Evolutionary conservation across 2,888 invertebrate genomes (phyloP), one percentile per base, ranked within the genome.

Genomic region (Teleogryllus oceanicus): DNA sequence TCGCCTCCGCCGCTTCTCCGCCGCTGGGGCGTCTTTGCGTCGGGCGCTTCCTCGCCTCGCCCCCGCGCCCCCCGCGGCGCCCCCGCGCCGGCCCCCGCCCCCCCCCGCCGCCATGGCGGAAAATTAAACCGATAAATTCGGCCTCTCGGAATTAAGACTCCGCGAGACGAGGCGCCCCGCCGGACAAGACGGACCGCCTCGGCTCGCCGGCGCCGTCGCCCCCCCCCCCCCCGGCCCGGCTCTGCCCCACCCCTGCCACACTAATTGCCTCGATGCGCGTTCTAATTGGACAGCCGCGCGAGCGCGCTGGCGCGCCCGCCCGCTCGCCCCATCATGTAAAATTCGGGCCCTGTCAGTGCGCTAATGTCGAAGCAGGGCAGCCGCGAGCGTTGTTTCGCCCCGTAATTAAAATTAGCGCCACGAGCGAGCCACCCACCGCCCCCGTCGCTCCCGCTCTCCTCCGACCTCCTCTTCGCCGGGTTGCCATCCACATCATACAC

Each of bases 41-140:
- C 16, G 16, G 12, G 16, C 62, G 4, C 62, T 18, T 8, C 8
- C n/a, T n/a, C n/a, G 4, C n/a, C 62, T n/a, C 62, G 16, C 62
- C 62, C 16, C 13, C 16, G 2, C 62, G 24, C 18, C 2, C 62
- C 62, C 62, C 18, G 2, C 62, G 62, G 62, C 62, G 62, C 62
- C 62, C 62, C 13, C 62, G 18, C 62, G 12, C 18, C 62, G 24
- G 24, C 24, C 18, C 62, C 18, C 62, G 2, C 62, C 5, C 62
- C 62, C n/a, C 16, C 62, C 62, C 62, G 62, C 13, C 62, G 11
- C 62, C 62, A 11, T 62, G n/a, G 16, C 62, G 62, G 62, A 62
- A 62, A 62, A 62, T 62, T 62, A 62, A 62, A 62, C 62, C 62
- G 62, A 62, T 62, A 62, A 62, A 62, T 62, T 62, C 62, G 62